phyloP scores from a whole-genome alignment of 2,113 vertebrate species.

The Lampris megalopsis region DNA sequence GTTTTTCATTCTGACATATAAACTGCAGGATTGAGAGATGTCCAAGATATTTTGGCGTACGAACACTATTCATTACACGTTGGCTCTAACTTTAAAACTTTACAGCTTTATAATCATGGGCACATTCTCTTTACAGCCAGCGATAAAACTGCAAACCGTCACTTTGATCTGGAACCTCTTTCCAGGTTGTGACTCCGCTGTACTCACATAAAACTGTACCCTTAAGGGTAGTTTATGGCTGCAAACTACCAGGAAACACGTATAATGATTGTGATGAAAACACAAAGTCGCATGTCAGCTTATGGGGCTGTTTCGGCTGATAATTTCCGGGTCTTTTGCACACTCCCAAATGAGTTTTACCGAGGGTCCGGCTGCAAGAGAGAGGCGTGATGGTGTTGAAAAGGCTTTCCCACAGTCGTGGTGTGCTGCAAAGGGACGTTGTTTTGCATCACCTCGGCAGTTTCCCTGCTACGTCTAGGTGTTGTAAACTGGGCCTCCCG shows the following conservation, averaged over 20 bases:
- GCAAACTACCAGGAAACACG: background rate
- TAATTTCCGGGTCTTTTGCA: background rate
- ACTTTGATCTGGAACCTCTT: constrained; percentile 6
- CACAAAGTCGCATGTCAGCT: background rate
- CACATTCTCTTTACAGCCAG: too few relatives aligned
- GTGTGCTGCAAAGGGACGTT: constrained; percentile 9
- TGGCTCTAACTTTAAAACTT: too few relatives aligned
- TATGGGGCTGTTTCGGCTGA: background rate
- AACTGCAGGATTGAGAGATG: too few relatives aligned
- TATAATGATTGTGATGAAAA: background rate
- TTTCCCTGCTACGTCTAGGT: constrained; percentile 49
- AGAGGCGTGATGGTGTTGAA: constrained; percentile 25
- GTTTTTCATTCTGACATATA: too few relatives aligned
- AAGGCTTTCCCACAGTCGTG: constrained; percentile 47
- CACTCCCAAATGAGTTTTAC: background rate
- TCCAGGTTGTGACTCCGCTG: background rate
- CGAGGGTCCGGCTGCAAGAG: background rate
- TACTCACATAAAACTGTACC: constrained; percentile 12
- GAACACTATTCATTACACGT: too few relatives aligned
- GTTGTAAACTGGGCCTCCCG: constrained; percentile 49
- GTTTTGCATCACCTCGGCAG: constrained; percentile 50
- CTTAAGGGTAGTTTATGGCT: constrained; percentile 3
- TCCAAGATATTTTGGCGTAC: too few relatives aligned
- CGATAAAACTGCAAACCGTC: background rate
- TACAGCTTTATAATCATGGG: too few relatives aligned